phyloP scores from a whole-genome alignment of 2,797 vertebrate genomes.

The Rachycentron canadum region DNA sequence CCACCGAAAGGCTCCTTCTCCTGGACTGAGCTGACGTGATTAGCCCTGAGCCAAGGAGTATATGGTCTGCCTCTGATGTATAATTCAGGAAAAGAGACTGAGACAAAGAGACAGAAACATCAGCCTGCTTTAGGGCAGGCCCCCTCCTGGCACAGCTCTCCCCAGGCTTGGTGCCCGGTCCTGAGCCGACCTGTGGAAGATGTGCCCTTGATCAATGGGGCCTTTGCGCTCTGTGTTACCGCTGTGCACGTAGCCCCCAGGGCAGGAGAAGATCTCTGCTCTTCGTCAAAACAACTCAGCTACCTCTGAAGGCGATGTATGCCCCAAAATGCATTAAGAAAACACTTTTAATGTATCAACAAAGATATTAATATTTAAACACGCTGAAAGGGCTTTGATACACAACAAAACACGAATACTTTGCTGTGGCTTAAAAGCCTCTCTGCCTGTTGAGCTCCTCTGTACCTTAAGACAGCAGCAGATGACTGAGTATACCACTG shows the following conservation, averaged over 20 bases:
- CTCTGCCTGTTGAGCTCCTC: background rate
- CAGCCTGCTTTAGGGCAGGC: background rate
- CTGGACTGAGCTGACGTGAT: conserved; percentile 12
- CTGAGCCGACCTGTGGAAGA: conserved; percentile 7
- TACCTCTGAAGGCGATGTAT: background rate
- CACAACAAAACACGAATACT: conserved; percentile 5
- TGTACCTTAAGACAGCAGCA: background rate
- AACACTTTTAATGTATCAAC: conserved; percentile 14
- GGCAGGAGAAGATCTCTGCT: background rate
- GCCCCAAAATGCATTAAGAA: background rate
- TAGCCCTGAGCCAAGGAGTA: conserved; percentile 13
- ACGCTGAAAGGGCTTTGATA: background rate
- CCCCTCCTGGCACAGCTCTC: background rate
- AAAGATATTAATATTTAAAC: conserved; percentile 19
- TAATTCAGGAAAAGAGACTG: conserved; percentile 6
- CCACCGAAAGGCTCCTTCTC: conserved; percentile 3
- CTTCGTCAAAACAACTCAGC: conserved; percentile 9
- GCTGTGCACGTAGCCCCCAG: background rate
- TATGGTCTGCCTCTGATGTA: conserved; percentile 23
- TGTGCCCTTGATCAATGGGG: background rate
- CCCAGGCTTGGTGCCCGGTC: background rate
- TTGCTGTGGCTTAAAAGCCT: background rate
- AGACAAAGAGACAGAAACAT: conserved; percentile 18
- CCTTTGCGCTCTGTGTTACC: background rate
- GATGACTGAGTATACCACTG: background rate